Conservation (phyloP, 92 coral and sea anemone genomes). For the Zoanthus gigantus region DNA sequence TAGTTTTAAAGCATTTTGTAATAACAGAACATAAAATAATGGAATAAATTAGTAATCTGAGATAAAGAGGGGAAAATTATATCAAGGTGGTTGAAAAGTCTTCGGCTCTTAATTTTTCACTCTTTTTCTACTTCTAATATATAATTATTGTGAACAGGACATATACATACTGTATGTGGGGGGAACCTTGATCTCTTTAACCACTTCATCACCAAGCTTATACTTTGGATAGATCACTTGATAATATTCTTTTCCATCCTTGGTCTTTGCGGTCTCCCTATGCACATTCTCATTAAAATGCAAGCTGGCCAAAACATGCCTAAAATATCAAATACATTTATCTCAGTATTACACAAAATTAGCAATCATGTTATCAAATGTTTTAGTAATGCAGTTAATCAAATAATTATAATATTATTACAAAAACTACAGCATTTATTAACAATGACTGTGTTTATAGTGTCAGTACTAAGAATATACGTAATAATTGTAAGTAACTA, state of each 20-base stretch:
- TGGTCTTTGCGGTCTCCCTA: neutral
- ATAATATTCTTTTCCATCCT: neutral
- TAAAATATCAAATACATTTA: constrained; percentile 16
- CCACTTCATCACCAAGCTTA: constrained; percentile 16
- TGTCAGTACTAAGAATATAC: neutral
- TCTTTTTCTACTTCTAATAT: neutral
- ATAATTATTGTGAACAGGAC: neutral
- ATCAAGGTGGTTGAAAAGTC: neutral
- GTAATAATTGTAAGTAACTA: neutral
- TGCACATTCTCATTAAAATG: neutral
- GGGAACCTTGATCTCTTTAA: neutral
- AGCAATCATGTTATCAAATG: constrained; percentile 15
- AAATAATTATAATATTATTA: constrained; percentile 9
- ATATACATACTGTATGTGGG: constrained; percentile 5
- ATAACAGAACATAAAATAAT: neutral
- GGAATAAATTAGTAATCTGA: neutral
- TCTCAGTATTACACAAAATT: constrained; percentile 14
- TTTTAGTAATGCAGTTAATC: constrained; percentile 1
- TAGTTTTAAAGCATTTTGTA: neutral
- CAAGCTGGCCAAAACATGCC: constrained; percentile 4
- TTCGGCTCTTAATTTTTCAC: neutral
- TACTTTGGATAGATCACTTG: constrained; percentile 15
- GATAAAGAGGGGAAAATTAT: neutral
- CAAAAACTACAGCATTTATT: constrained; percentile 16
- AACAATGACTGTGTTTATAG: constrained; percentile 2